Conservation (phyloP, 2,797 vertebrate genomes). For the Hydrophis major region DNA sequence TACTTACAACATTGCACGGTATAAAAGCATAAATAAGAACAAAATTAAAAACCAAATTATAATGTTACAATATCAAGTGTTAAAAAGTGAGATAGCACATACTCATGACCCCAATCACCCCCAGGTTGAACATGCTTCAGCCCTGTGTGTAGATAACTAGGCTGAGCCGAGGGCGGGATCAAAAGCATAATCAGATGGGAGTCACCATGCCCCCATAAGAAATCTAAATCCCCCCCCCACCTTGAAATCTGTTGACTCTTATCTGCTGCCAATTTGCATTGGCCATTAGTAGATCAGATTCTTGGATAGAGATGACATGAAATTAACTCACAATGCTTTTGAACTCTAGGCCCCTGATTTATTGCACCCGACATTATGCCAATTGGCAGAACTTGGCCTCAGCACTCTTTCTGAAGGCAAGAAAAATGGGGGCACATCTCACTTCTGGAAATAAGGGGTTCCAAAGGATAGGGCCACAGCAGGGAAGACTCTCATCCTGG, state of each 20-base stretch:
- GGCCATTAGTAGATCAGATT: neutral
- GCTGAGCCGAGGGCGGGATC: neutral
- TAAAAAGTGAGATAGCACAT: neutral
- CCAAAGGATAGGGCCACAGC: neutral
- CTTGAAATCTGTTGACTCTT: neutral
- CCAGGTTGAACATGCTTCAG: neutral
- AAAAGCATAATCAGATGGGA: neutral
- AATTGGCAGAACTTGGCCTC: neutral
- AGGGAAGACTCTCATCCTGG: neutral
- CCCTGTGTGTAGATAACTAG: neutral
- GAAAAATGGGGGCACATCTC: neutral
- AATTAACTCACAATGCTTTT: neutral
- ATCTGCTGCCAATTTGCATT: neutral
- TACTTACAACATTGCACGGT: neutral
- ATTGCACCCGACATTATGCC: neutral
- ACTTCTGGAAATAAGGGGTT: neutral
- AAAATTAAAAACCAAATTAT: neutral
- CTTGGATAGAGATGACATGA: neutral
- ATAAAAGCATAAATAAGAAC: neutral
- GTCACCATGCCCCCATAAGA: neutral
- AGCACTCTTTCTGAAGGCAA: neutral
- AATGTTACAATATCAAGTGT: neutral
- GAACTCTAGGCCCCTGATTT: neutral
- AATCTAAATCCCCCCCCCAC: neutral
- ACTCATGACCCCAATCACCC: neutral